Conservation (phyloP, 2,888 invertebrate species). For the Lamellibrachia satsuma region DNA sequence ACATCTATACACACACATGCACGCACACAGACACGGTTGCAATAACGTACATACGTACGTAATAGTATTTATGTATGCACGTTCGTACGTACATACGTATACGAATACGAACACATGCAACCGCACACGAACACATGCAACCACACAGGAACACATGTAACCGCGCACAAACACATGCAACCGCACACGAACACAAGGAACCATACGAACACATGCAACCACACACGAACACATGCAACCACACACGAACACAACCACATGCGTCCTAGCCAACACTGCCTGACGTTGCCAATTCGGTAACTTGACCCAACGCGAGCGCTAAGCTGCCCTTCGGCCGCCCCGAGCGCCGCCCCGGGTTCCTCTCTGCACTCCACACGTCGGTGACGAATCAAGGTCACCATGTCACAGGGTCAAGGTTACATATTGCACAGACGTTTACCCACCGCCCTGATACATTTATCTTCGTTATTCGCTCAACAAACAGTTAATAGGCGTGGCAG, state of each 20-base stretch:
- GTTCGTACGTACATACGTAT: background rate
- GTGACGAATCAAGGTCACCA: background rate
- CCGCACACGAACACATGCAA: background rate
- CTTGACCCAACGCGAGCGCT: background rate
- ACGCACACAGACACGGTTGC: background rate
- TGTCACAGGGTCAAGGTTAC: background rate
- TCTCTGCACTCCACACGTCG: background rate
- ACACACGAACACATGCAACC: background rate
- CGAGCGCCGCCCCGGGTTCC: background rate
- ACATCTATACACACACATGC: background rate
- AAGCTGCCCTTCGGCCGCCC: background rate
- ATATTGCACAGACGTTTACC: background rate
- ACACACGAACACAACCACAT: background rate
- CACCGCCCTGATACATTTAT: background rate
- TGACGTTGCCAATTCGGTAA: background rate
- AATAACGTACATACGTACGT: too few species aligned
- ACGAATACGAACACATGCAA: background rate
- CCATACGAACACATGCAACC: background rate
- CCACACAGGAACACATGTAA: background rate
- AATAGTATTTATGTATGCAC: too few species aligned
- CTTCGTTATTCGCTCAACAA: background rate
- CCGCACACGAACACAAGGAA: background rate
- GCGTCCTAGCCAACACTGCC: background rate
- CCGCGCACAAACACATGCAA: background rate
- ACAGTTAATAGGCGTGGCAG: background rate